A percentile compares a stretch with the other conserved stretches of the same genome.
Evolutionary conservation across 2,797 vertebrate species (phyloP).

Genomic region (Gymnoscopelus braueri): DNA sequence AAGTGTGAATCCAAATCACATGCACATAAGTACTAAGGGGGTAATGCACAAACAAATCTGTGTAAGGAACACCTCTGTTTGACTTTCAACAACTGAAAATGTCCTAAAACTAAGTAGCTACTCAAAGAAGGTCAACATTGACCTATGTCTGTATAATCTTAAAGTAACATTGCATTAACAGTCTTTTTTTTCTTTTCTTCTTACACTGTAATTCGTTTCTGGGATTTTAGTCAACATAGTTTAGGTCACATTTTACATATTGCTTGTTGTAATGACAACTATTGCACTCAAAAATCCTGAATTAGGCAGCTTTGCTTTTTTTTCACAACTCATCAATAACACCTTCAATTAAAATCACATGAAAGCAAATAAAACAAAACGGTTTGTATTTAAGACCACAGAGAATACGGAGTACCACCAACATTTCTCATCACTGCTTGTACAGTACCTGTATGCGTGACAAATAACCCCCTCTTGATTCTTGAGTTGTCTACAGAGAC

Average conservation of each 20-base stretch:
- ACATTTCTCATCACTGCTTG: too few relatives aligned
- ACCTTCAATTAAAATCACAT: constrained; percentile 31
- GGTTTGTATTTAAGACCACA: constrained; percentile 20
- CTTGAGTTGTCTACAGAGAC: too few relatives aligned
- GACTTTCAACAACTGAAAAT: constrained; percentile 21
- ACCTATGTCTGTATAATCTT: constrained; percentile 13
- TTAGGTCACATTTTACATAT: constrained; percentile 50
- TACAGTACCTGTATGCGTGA: too few relatives aligned
- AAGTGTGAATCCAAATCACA: constrained; percentile 14
- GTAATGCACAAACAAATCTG: background rate
- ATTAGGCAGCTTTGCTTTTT: constrained; percentile 25
- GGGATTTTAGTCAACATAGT: constrained; percentile 6
- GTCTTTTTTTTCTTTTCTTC: too few relatives aligned
- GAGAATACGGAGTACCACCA: background rate
- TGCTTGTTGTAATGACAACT: constrained; percentile 39
- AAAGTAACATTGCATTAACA: constrained; percentile 7
- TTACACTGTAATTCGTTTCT: constrained; percentile 16
- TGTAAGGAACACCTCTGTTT: constrained; percentile 4
- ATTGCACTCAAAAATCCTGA: constrained; percentile 62
- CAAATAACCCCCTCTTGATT: too few relatives aligned
- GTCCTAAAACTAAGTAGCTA: constrained; percentile 21
- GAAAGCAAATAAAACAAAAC: constrained; percentile 40
- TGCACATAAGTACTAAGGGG: background rate
- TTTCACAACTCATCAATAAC: constrained; percentile 33
- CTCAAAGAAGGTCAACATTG: constrained; percentile 20